These are phyloP conservation scores for Sphyrna mokarran DNA, from an alignment of 2,113 vertebrate genomes.

Conservation along the genomic window DNA sequence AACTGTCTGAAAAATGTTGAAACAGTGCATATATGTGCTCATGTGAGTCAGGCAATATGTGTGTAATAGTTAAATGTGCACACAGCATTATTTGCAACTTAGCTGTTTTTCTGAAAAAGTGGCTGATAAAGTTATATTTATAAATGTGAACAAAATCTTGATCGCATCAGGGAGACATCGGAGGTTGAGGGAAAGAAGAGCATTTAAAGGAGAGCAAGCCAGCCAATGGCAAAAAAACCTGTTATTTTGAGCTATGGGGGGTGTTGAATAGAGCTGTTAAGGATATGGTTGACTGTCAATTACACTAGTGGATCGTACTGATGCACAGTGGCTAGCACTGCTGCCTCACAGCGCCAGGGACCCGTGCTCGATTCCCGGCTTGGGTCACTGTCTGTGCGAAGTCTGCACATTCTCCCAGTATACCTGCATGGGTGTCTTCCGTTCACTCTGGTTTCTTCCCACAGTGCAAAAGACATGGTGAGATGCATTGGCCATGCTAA, in stretches of 20 bases:
- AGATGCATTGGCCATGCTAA: no score
- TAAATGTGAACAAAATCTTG: not conserved
- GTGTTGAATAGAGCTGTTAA: not conserved
- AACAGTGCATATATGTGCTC: no score
- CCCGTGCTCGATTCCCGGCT: no score
- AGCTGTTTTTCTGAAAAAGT: not conserved
- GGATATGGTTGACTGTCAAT: not conserved
- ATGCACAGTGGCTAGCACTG: no score
- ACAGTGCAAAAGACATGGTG: no score
- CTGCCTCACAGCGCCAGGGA: no score
- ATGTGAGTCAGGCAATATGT: not conserved
- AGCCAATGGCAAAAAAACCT: not conserved
- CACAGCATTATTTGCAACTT: not conserved
- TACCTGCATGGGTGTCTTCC: no score
- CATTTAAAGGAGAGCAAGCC: not conserved
- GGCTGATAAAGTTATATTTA: not conserved
- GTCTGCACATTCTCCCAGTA: no score
- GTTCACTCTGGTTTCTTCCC: no score
- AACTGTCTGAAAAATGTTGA: not conserved
- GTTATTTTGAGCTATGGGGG: not conserved
- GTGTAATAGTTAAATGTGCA: not conserved
- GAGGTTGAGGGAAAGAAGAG: not conserved
- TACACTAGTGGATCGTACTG: not conserved
- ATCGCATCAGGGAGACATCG: not conserved
- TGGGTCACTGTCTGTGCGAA: no score